Conservation (phyloP, 2,113 vertebrate genomes). For the Corynorhinus townsendii region DNA sequence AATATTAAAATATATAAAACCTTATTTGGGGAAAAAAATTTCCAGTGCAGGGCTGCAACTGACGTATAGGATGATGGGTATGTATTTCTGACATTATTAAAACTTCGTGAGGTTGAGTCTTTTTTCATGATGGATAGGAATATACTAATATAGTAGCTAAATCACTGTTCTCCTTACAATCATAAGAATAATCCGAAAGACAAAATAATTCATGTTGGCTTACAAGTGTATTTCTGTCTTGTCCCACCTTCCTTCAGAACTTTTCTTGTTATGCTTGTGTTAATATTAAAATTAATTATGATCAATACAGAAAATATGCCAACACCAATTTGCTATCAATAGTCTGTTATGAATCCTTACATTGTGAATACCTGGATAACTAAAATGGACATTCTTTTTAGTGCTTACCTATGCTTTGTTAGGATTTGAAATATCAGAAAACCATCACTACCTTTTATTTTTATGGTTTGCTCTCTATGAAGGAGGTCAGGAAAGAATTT, state of each 20-base stretch:
- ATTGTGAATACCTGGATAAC: background rate
- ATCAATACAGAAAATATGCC: background rate
- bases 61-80: constrained; percentile 90
- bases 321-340: background rate
- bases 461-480: constrained; percentile 10
- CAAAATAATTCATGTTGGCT: background rate
- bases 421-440: constrained; percentile 40
- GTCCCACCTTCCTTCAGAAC: background rate
- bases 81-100: constrained; percentile 66
- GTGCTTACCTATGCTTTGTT: background rate
- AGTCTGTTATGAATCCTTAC: background rate
- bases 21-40: constrained; percentile 89
- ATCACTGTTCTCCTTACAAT: background rate
- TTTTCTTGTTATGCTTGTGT: constrained; percentile 20
- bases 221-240: background rate
- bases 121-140: background rate
- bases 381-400: background rate
- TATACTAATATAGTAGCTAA: background rate
- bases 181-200: constrained; percentile 36
- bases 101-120: constrained; percentile 26
- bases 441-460: background rate
- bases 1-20: constrained; percentile 94
- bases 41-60: constrained; percentile 89
- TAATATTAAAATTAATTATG: constrained; percentile 35
- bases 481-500: constrained; percentile 26